A percentile compares a stretch with the other conserved stretches of the same genome.
Conservation (phyloP, 2,888 invertebrate genomes). For the Aspidapion aeneum region DNA sequence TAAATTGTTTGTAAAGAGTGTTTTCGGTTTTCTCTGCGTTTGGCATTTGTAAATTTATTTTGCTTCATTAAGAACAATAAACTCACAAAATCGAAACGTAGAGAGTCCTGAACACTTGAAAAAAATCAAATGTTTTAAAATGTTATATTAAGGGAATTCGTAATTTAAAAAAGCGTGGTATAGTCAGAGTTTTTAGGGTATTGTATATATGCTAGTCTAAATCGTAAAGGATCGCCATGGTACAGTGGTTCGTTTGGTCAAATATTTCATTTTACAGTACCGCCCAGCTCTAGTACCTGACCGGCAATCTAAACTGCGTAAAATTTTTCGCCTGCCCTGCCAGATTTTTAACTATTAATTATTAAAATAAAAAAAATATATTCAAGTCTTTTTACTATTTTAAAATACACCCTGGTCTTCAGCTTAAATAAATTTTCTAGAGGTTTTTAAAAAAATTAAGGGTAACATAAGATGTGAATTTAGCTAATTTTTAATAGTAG, state of each 20-base stretch:
- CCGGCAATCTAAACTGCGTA: conserved; percentile 35
- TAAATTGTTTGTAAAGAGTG: too few species aligned
- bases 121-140: too few species aligned
- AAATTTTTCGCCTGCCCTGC: conserved; percentile 29
- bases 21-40: too few species aligned
- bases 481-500: not conserved
- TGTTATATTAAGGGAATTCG: too few species aligned
- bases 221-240: conserved; percentile 44
- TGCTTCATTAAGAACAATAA: too few species aligned
- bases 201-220: conserved; percentile 52
- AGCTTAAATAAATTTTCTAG: not conserved
- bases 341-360: conserved; percentile 21
- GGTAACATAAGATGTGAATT: not conserved
- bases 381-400: conserved; percentile 25
- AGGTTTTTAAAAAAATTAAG: not conserved
- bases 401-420: not conserved
- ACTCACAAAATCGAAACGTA: too few species aligned
- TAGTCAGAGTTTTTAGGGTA: conserved; percentile 47
- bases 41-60: too few species aligned
- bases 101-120: too few species aligned
- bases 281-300: conserved; percentile 48
- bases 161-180: conserved; percentile 33
- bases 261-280: conserved; percentile 39
- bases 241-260: conserved; percentile 40
- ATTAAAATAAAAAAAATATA: too few species aligned